These are phyloP conservation scores for Drosophila aldrichi DNA, from an alignment of 2,888 invertebrate species.

Conservation along the genomic window DNA sequence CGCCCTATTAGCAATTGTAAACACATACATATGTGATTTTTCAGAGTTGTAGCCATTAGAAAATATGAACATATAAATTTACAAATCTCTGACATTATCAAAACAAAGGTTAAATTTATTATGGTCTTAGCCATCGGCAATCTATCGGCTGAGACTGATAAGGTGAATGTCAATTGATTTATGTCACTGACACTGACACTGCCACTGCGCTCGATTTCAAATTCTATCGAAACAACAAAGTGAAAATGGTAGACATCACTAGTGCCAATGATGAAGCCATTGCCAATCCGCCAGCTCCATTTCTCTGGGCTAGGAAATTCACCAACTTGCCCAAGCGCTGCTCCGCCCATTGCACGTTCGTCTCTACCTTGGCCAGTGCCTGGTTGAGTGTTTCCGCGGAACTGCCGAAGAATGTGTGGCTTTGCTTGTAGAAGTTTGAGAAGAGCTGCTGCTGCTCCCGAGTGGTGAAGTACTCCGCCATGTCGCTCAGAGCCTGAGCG, in stretches of 20 bases:
- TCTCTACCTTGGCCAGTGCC: constrained; percentile 68
- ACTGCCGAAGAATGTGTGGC: constrained; percentile 59
- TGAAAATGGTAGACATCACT: constrained; percentile 18
- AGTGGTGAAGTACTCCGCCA: constrained; percentile 74
- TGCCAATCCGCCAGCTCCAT: constrained; percentile 41
- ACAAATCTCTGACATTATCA: background rate
- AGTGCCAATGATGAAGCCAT: constrained; percentile 13
- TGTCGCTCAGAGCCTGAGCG: constrained; percentile 63
- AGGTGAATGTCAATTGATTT: background rate
- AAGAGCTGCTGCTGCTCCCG: constrained; percentile 59
- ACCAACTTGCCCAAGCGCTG: constrained; percentile 59
- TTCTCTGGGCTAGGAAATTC: constrained; percentile 60
- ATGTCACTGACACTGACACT: background rate
- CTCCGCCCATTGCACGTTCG: constrained; percentile 81
- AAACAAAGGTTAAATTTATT: background rate
- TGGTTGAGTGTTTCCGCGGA: constrained; percentile 47
- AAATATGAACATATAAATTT: background rate
- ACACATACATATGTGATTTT: too few relatives aligned
- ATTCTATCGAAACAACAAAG: constrained; percentile 17
- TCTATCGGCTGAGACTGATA: background rate
- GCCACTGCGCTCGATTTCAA: background rate
- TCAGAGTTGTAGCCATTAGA: background rate
- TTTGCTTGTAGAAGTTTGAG: constrained; percentile 56
- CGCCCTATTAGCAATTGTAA: too few relatives aligned
- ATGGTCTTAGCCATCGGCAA: background rate